These are phyloP conservation scores for Gopherus flavomarginatus DNA, from an alignment of 2,113 vertebrate genomes.

Conservation along the genomic window DNA sequence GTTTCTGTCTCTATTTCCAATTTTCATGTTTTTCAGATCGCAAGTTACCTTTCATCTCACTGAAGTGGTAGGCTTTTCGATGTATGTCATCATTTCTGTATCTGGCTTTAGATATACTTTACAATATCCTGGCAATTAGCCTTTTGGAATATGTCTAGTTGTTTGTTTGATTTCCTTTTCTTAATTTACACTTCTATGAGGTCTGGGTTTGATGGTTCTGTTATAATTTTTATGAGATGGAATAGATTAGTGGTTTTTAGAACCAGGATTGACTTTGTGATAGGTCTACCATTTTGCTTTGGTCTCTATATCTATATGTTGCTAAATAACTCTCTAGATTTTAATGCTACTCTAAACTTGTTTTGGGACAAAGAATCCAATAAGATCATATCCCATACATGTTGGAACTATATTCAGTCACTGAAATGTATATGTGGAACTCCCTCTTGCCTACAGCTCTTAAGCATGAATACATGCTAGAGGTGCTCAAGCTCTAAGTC, in stretches of 20 bases:
- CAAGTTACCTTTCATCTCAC: neutral
- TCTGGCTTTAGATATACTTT: neutral
- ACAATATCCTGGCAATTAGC: neutral
- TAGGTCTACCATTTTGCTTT: neutral
- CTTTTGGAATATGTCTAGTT: neutral
- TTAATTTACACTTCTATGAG: neutral
- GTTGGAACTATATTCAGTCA: neutral
- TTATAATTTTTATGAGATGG: neutral
- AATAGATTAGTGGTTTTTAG: neutral
- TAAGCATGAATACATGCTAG: neutral
- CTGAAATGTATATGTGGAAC: neutral
- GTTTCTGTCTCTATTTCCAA: neutral
- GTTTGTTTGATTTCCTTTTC: neutral
- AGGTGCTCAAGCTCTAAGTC: neutral
- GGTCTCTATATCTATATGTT: neutral
- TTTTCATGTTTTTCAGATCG: neutral
- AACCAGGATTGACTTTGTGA: neutral
- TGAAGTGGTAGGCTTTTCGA: neutral
- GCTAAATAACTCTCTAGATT: neutral
- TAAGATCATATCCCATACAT: neutral
- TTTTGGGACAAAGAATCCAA: constrained; percentile 22
- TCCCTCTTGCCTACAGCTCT: neutral
- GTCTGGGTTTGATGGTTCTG: neutral
- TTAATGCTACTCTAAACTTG: neutral
- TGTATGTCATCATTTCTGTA: no score